Evolutionary conservation across 1,140 invertebrate species (phyloP), one percentile per base, ranked within the genome.

Genomic region (Ganaspis sp.): DNA sequence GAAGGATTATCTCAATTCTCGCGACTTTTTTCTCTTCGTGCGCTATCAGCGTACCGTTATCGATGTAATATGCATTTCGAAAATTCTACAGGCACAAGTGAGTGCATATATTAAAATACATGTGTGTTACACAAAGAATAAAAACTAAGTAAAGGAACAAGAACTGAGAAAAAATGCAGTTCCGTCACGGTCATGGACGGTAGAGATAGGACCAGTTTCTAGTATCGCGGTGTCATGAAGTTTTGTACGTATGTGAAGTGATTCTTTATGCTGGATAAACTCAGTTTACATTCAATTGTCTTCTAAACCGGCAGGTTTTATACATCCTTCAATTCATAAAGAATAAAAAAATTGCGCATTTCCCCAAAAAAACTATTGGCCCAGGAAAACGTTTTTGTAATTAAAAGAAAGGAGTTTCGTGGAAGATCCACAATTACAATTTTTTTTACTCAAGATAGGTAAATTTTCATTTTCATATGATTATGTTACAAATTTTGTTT

Each of bases 161-260:
- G 75, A 80, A 26, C 23, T 15, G 26, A 12, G 21, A 29, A 64
- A 64, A 82, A 72, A 45, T 74, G 21, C 34, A 76, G 58, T 74
- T 76, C 72, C 26, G 26, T 11, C 37, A 73, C 23, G 58, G 73
- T 69, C 45, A 58, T 69, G 29, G 21, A 23, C 69, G 72, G 37
- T 9, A 64, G 37, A 42, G 70, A 81, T 73, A 77, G 53, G 80
- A n/a, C 49, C 77, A 72, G 74, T 77, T 79, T 73, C 69, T 73
- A 79, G 34, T 76, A 80, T 76, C 78, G 69, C 53, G 38, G 64
- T 23, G 54, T 73, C 53, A 23, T 29, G 21, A 72, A 76, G 54
- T 72, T 75, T 75, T 77, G 29, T 38, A 73, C n/a, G n/a, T n/a
- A n/a, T n/a, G n/a, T n/a, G n/a, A 79, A 69, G 37, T 54, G 58